Evolutionary conservation across 2,113 vertebrate genomes (phyloP).

Genomic region (Pitta sordida): DNA sequence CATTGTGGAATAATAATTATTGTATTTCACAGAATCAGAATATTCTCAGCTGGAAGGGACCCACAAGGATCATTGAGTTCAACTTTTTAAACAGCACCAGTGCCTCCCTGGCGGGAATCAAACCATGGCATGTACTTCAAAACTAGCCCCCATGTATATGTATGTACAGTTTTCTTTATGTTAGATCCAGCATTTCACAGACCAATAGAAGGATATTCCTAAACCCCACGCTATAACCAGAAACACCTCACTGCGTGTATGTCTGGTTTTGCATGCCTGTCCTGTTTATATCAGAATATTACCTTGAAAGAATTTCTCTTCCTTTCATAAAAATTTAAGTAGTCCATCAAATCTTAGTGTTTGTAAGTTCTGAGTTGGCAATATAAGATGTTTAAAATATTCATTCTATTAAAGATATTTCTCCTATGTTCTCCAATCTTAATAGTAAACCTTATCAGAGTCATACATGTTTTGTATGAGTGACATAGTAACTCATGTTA

Average conservation of each 20-base stretch:
- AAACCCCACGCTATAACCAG: background rate
- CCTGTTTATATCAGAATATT: background rate
- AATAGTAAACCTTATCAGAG: background rate
- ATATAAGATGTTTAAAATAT: background rate
- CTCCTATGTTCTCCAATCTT: background rate
- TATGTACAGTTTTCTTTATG: background rate
- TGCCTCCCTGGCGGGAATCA: no score
- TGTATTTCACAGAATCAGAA: no score
- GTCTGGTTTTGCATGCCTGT: background rate
- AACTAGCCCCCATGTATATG: background rate
- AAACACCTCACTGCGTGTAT: background rate
- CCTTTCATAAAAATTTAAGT: background rate
- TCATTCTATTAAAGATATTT: background rate
- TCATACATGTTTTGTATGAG: background rate
- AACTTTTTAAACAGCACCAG: no score
- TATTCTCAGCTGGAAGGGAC: no score
- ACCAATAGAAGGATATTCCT: background rate
- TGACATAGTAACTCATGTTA: background rate
- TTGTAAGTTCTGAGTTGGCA: background rate
- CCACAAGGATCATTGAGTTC: no score
- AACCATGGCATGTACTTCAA: rapidly evolving
- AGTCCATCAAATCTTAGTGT: no score
- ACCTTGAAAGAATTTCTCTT: background rate
- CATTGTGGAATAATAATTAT: background rate
- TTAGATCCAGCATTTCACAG: background rate